Conservation (phyloP, 2,113 vertebrate species). For the Rutilus rutilus region DNA sequence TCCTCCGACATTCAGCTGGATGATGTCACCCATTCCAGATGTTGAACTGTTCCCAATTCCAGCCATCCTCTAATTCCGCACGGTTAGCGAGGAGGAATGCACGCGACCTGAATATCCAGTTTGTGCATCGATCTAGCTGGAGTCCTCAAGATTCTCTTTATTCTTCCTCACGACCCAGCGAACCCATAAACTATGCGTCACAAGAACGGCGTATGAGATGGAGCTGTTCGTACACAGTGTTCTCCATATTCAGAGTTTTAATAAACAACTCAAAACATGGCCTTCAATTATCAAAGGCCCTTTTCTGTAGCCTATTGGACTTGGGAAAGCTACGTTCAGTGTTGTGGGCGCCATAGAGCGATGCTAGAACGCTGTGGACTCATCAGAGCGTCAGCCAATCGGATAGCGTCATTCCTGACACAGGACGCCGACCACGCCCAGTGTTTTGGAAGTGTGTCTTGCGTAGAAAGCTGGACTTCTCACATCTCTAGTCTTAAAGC, state of each 20-base stretch:
- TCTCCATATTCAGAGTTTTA: slow-evolving; percentile 20
- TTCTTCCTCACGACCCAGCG: slow-evolving; percentile 21
- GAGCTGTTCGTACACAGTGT: background rate
- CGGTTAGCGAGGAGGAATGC: slow-evolving; percentile 2
- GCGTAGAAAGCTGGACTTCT: background rate
- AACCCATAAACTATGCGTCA: slow-evolving; percentile 21
- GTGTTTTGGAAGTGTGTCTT: background rate
- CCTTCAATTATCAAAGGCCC: background rate
- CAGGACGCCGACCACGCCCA: slow-evolving; percentile 28
- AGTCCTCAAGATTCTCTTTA: slow-evolving; percentile 4
- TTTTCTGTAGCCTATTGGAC: background rate
- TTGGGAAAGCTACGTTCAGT: background rate
- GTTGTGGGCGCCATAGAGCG: slow-evolving; percentile 29
- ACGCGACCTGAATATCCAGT: slow-evolving; percentile 8
- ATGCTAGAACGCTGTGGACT: slow-evolving; percentile 10
- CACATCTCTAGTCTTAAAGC: background rate
- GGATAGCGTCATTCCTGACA: slow-evolving; percentile 6
- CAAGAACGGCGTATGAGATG: background rate
- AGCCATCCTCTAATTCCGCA: slow-evolving; percentile 77
- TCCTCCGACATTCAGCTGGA: slow-evolving; percentile 94
- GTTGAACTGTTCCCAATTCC: slow-evolving; percentile 76
- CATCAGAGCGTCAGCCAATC: slow-evolving; percentile 40
- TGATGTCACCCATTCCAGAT: slow-evolving; percentile 88
- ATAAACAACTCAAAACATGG: background rate
- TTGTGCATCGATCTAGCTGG: slow-evolving; percentile 36